Evolutionary conservation across 2,113 vertebrate genomes (phyloP).

Genomic region (Polypterus senegalus): DNA sequence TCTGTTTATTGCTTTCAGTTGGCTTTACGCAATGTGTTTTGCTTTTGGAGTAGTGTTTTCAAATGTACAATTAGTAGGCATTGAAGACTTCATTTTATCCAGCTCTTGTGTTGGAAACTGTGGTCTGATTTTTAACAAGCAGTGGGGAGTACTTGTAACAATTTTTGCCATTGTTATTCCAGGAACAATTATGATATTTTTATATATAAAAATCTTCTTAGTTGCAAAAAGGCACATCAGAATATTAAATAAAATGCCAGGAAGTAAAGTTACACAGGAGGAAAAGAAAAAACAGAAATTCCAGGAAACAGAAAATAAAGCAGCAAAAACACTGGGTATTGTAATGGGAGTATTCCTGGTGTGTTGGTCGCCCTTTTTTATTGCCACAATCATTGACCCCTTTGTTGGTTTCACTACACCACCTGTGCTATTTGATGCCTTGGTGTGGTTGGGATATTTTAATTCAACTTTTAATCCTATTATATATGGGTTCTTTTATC

Average conservation of each 20-base stretch:
- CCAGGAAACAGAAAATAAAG: not conserved
- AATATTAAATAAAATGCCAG: not conserved
- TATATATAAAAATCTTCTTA: slow-evolving; percentile 9
- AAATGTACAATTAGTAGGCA: slow-evolving; percentile 7
- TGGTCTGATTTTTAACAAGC: slow-evolving; percentile 4
- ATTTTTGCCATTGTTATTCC: slow-evolving; percentile 4
- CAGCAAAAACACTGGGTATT: slow-evolving; percentile 11
- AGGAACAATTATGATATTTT: slow-evolving; percentile 3
- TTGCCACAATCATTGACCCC: slow-evolving; percentile 6
- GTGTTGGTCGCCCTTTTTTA: slow-evolving; percentile 11
- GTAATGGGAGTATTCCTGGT: slow-evolving; percentile 8
- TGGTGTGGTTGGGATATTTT: slow-evolving; percentile 9
- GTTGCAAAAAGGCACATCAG: slow-evolving; percentile 5
- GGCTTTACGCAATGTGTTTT: slow-evolving; percentile 1
- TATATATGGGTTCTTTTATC: slow-evolving; percentile 9
- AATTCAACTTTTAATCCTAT: slow-evolving; percentile 15
- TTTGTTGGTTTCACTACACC: slow-evolving; percentile 5
- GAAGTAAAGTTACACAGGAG: not conserved
- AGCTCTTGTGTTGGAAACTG: slow-evolving; percentile 9
- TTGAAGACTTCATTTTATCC: slow-evolving; percentile 5
- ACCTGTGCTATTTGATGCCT: slow-evolving; percentile 3
- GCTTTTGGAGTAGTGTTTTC: slow-evolving; percentile 11
- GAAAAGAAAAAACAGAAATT: slow-evolving; percentile 3
- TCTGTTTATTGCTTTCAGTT: slow-evolving; percentile 3
- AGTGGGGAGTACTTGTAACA: slow-evolving; percentile 4